A percentile compares a stretch with the other conserved stretches of the same genome.
Conservation (phyloP, 2,113 vertebrate species). For the Numenius arquata region DNA sequence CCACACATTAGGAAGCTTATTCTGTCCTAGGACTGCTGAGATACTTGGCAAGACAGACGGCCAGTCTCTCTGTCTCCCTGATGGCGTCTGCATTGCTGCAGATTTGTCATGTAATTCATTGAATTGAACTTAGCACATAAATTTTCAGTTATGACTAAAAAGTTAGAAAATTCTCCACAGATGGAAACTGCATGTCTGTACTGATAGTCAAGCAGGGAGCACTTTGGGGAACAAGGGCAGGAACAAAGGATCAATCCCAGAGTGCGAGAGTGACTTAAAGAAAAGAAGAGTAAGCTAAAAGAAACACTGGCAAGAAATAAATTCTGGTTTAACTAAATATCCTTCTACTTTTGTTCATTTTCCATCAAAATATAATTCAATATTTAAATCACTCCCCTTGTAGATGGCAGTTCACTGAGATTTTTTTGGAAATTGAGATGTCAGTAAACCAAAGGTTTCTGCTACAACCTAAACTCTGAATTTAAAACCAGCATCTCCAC, state of each 20-base stretch:
- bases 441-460: neutral
- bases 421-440: neutral
- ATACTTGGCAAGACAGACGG: constrained; percentile 47
- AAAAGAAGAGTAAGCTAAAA: neutral
- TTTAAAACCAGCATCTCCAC: neutral
- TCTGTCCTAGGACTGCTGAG: constrained; percentile 31
- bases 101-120: constrained; percentile 43
- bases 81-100: constrained; percentile 43
- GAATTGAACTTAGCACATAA: constrained; percentile 39
- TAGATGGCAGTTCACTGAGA: neutral
- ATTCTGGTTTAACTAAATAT: neutral
- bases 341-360: neutral
- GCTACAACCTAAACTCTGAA: neutral
- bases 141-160: constrained; percentile 51
- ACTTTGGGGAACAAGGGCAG: neutral
- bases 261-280: neutral
- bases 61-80: constrained; percentile 46
- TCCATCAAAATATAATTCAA: neutral
- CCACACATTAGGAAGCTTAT: neutral
- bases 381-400: neutral
- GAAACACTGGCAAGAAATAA: neutral
- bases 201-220: neutral
- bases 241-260: neutral
- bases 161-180: constrained; percentile 19
- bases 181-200: neutral